Conservation (phyloP, 2,888 invertebrate species). For the Ephialtes manifestator region DNA sequence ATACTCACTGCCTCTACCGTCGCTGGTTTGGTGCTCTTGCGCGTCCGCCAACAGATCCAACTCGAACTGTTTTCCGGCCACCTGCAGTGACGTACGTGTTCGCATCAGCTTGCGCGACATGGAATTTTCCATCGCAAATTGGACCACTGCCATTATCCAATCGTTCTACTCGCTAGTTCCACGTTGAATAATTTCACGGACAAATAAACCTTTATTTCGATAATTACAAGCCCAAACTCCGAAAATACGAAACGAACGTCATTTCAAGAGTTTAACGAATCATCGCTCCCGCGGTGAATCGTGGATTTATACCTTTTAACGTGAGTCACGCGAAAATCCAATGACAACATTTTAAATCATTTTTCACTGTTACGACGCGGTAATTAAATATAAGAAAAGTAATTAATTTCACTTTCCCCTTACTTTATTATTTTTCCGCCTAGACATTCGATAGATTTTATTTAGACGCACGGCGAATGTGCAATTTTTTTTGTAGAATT, state of each 20-base stretch:
- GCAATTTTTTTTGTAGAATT: no score
- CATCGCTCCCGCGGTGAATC: conserved; percentile 1
- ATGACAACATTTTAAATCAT: conserved; percentile 9
- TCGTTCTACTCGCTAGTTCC: conserved; percentile 49
- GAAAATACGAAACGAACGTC: conserved; percentile 11
- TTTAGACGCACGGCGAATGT: no score
- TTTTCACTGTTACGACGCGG: background rate
- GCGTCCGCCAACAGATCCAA: conserved; percentile 26
- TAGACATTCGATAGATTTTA: no score
- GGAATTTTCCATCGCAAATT: conserved; percentile 67
- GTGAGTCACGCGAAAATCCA: background rate
- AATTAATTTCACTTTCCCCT: no score
- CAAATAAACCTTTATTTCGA: conserved; percentile 63
- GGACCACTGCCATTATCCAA: conserved; percentile 65
- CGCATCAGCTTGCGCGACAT: conserved; percentile 68
- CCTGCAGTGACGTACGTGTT: conserved; percentile 64
- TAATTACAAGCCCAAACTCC: conserved; percentile 62
- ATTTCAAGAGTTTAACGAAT: conserved; percentile 42
- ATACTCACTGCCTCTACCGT: conserved; percentile 39
- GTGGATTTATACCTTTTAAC: conserved; percentile 20
- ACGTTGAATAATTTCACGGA: conserved; percentile 65
- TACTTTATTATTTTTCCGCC: no score
- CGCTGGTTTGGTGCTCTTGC: background rate
- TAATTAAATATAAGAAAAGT: no score
- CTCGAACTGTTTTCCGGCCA: conserved; percentile 62